Evolutionary conservation across 2,888 invertebrate genomes (phyloP).

Genomic region (Mesodorylaimus sp.): DNA sequence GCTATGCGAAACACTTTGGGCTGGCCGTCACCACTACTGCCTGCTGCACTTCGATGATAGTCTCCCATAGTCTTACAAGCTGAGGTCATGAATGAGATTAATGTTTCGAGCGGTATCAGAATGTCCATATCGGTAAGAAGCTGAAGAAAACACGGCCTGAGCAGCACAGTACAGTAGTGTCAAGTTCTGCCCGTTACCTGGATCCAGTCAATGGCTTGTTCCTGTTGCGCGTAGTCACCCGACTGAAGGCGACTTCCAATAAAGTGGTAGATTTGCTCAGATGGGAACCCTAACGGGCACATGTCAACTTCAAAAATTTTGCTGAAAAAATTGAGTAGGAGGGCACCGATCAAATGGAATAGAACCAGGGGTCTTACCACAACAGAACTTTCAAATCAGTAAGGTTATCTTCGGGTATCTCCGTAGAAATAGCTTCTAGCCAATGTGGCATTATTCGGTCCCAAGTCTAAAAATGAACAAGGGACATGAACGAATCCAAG

Average conservation of each 20-base stretch:
- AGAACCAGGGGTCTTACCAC: constrained; percentile 35
- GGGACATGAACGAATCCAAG: background rate
- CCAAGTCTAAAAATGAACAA: constrained; percentile 43
- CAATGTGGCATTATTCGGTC: constrained; percentile 95
- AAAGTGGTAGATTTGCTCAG: constrained; percentile 84
- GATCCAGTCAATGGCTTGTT: constrained; percentile 38
- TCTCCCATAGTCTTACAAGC: too few relatives aligned
- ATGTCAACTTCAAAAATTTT: constrained; percentile 93
- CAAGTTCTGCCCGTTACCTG: constrained; percentile 23
- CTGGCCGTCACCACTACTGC: too few relatives aligned
- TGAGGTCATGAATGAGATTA: too few relatives aligned
- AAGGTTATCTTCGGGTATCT: constrained; percentile 53
- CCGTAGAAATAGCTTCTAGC: constrained; percentile 78
- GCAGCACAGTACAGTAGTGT: background rate
- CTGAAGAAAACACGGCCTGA: constrained; percentile 20
- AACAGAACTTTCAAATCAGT: constrained; percentile 60
- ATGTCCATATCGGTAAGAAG: constrained; percentile 36
- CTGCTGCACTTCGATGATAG: too few relatives aligned
- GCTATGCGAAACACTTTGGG: too few relatives aligned
- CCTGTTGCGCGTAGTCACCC: constrained; percentile 33
- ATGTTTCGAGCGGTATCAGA: constrained; percentile 32
- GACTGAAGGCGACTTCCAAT: constrained; percentile 55
- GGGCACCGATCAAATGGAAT: background rate
- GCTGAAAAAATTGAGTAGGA: constrained; percentile 35
- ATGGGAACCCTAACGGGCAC: constrained; percentile 78